Base-by-base conservation (phyloP, 2,797 vertebrate genomes). In the Etheostoma perlongum region DNA sequence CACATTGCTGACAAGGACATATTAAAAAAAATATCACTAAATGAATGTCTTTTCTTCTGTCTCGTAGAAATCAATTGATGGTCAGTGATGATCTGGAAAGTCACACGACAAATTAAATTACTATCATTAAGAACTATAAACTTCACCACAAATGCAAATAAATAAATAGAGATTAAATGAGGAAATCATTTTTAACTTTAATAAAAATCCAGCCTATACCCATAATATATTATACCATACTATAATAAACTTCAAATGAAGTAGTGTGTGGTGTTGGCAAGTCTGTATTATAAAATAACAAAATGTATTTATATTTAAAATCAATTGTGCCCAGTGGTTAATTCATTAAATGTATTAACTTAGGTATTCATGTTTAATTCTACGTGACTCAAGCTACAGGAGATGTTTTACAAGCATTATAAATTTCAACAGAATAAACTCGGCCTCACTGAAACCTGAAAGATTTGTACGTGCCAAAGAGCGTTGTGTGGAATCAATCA, bases 341-440 rank as follows among this genome's bases (percentile, higher is more conserved):
- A 40, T 59, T 40, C 10, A 36, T 40, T 40, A 11, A 3, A 40
- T 40, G 36, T 11, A 40, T 40, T 10, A 40, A 10, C 36, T 40
- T 40, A 36, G 36, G 36, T 36, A 36, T 36, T 36, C 3, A 40
- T 40, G 36, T 40, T 40, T 40, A 40, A 40, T 40, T 40, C 0
- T 12, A 2, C 19, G 51, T 27, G 3, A 52, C 16, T 19, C 19
- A 21, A 63, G 15, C 63, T 2, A 33, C n/a, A 40, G 8, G 12
- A 68, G 9, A 62, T 18, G 44, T 27, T 25, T 12, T 2, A 3
- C n/a, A 46, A 47, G 27, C 2, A 71, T 46, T 27, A 19, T 66
- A 4, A 15, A 30, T 62, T 18, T 52, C 33, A 48, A 44, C 36
- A 66, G 47, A 53, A 7, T 62, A 54, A 74, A 27, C 42, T 73